phyloP scores from a whole-genome alignment of 1,140 invertebrate species.

The Bombus impatiens region DNA sequence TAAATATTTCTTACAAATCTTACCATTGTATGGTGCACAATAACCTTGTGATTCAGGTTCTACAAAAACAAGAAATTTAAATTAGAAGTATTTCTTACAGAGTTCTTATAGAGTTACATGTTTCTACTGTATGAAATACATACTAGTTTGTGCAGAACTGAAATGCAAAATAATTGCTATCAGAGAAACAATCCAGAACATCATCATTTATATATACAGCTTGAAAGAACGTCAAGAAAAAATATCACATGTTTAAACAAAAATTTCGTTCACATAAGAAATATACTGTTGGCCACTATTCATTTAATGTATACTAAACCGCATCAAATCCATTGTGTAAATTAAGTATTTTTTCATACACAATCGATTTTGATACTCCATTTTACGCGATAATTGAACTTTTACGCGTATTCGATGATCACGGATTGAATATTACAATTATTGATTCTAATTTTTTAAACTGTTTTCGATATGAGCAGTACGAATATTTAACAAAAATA shows the following conservation, averaged over 20 bases:
- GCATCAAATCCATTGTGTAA: constrained; percentile 7
- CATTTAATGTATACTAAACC: constrained; percentile 41
- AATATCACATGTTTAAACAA: constrained; percentile 52
- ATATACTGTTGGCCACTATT: neutral
- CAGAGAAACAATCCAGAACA: constrained; percentile 62
- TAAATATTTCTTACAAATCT: constrained; percentile 92
- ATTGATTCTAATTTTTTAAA: constrained; percentile 55
- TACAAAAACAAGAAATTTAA: neutral
- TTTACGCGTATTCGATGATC: neutral
- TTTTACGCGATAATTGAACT: constrained; percentile 21
- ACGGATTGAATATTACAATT: constrained; percentile 40
- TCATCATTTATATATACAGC: constrained; percentile 62
- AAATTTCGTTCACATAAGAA: constrained; percentile 26
- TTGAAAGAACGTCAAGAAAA: constrained; percentile 26
- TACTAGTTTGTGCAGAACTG: constrained; percentile 61
- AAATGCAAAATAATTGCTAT: constrained; percentile 60
- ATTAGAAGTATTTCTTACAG: neutral
- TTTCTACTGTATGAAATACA: constrained; percentile 34
- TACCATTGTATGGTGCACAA: constrained; percentile 94
- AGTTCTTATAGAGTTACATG: neutral
- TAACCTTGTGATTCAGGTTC: constrained; percentile 83
- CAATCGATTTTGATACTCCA: constrained; percentile 34
- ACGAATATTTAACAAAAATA: constrained; percentile 50
- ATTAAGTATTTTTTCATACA: constrained; percentile 35
- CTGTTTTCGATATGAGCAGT: constrained; percentile 37